A percentile compares a stretch with the other conserved stretches of the same genome.
Evolutionary conservation across 37 sponge, comb jelly and placozoan genomes (phyloP).

Genomic region (Beroe forskalii): DNA sequence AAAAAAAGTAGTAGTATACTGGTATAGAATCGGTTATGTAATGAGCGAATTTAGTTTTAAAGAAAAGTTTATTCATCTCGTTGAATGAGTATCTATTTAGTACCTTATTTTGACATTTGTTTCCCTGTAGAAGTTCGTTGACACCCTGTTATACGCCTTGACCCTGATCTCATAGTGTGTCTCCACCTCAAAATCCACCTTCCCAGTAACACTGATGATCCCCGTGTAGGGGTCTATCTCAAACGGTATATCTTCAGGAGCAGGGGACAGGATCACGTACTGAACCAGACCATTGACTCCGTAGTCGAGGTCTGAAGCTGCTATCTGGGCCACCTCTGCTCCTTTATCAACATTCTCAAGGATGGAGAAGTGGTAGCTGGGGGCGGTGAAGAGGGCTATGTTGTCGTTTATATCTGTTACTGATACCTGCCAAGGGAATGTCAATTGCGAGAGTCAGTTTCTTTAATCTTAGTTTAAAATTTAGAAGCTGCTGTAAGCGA

Average conservation of each 20-base stretch:
- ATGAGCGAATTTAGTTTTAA: not conserved
- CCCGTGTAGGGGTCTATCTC: constrained; percentile 3
- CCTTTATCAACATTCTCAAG: constrained; percentile 33
- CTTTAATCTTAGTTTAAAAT: too few relatives aligned
- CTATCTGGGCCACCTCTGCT: constrained; percentile 29
- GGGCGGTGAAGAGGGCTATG: not conserved
- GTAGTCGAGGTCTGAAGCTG: constrained; percentile 39
- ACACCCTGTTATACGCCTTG: not conserved
- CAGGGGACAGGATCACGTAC: constrained; percentile 6
- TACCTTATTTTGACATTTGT: constrained; percentile 15
- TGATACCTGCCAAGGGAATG: not conserved
- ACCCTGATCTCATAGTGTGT: constrained; percentile 18
- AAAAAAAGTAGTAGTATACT: too few relatives aligned
- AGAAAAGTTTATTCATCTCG: too few relatives aligned
- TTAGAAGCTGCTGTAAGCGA: too few relatives aligned
- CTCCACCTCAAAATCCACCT: constrained; percentile 12
- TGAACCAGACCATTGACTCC: constrained; percentile 36
- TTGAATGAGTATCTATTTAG: too few relatives aligned
- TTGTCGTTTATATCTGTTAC: constrained; percentile 64
- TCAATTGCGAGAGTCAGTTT: not conserved
- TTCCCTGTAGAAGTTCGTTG: not conserved
- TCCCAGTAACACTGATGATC: not conserved
- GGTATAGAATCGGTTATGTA: not conserved
- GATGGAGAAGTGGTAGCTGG: constrained; percentile 61
- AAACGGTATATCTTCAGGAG: constrained; percentile 3